These are phyloP conservation scores for Fulica atra DNA, from an alignment of 2,113 vertebrate species.

Conservation along the genomic window DNA sequence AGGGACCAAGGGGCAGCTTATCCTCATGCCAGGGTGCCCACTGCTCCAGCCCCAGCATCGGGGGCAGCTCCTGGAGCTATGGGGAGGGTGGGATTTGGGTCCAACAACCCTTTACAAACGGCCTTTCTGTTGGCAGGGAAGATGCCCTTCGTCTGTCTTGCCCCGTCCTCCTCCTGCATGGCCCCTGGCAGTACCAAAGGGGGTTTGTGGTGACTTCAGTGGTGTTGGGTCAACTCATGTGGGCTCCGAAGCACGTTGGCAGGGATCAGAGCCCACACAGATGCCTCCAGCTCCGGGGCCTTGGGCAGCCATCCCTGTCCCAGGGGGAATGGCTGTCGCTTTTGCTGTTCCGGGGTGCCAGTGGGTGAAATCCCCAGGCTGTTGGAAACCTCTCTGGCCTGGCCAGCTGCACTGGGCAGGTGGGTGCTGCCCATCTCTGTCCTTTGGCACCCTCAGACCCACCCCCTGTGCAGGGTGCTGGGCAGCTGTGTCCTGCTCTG, in stretches of 20 bases:
- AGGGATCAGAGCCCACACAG: neutral
- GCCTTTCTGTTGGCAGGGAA: neutral
- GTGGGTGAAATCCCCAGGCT: neutral
- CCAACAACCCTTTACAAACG: neutral
- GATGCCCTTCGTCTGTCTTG: neutral
- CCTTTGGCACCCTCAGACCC: neutral
- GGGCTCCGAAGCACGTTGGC: neutral
- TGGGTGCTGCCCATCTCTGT: accelerated
- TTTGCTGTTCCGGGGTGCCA: neutral
- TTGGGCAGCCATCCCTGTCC: neutral
- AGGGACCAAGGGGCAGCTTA: neutral
- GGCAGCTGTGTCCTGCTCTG: neutral
- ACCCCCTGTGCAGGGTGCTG: accelerated
- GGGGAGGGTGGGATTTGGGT: neutral
- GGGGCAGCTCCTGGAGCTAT: neutral
- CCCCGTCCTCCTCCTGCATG: neutral
- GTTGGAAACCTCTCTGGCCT: neutral
- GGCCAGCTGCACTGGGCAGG: accelerated
- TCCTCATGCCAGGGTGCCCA: neutral
- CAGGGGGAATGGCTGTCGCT: neutral
- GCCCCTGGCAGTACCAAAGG: neutral
- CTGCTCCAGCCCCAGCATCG: accelerated
- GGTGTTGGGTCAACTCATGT: neutral
- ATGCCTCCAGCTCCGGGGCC: accelerated
- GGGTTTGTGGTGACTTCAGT: accelerated